Evolutionary conservation across 2,888 invertebrate genomes (phyloP).

Genomic region (Eilema caniola): DNA sequence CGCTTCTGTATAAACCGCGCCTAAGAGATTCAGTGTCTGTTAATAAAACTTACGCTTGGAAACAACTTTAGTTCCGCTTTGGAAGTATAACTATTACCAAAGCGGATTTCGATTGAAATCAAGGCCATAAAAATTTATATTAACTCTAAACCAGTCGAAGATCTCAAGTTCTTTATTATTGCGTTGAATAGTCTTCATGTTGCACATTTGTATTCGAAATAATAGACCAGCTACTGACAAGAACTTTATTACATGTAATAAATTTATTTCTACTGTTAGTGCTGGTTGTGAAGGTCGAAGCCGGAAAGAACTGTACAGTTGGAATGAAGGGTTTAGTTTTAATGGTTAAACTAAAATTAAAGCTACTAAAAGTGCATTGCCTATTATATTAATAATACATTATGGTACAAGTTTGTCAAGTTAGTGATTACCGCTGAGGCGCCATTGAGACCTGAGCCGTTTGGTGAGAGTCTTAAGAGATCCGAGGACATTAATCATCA

Average conservation of each 20-base stretch:
- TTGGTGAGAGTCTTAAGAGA: too few relatives aligned
- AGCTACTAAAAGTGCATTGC: not conserved
- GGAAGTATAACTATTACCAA: not conserved
- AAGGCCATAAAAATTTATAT: constrained; percentile 4
- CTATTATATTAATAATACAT: too few relatives aligned
- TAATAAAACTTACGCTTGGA: not conserved
- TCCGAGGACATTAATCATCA: too few relatives aligned
- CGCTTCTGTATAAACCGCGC: too few relatives aligned
- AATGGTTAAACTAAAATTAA: not conserved
- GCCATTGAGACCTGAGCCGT: too few relatives aligned
- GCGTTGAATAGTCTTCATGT: not conserved
- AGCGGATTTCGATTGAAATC: not conserved
- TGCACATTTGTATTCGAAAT: not conserved
- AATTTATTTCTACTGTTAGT: constrained; percentile 1
- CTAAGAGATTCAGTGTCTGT: not conserved
- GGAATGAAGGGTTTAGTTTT: not conserved
- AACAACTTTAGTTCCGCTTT: not conserved
- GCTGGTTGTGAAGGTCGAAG: constrained; percentile 15
- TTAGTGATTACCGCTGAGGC: too few relatives aligned
- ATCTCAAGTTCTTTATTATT: not conserved
- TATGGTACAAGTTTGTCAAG: too few relatives aligned
- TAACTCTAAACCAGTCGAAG: constrained; percentile 4
- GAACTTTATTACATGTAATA: not conserved
- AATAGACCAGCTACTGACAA: not conserved
- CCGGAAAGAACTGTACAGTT: too few relatives aligned